Base-by-base conservation (phyloP, 2,888 invertebrate species). In the Acronicta alni region DNA sequence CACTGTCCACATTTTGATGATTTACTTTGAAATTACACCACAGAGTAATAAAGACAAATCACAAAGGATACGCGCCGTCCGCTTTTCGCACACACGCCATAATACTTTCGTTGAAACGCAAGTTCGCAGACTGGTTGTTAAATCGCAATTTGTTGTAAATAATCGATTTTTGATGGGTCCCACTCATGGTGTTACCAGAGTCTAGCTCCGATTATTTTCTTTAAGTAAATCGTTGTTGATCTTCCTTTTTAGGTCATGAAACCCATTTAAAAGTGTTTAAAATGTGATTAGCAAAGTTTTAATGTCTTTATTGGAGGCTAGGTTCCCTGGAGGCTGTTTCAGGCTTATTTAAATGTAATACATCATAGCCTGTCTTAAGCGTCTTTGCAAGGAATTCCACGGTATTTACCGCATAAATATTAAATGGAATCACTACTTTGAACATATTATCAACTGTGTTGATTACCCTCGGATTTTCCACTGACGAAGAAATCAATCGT, bases 111-210 rank as follows among this genome's bases (percentile, higher is more conserved):
- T 30, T 48, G 53, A 64, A 69, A 38, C 49, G 47, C 18, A 17
- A 67, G 18, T 51, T 53, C 48, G 43, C 23, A 60, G 67, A 75
- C 67, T 72, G 77, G 90, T 87, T 83, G 87, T 92, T 91, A 92
- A 87, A 88, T 76, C 59, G 86, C 88, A 88, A 91, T 92, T 88
- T 90, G 85, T 82, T 77, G 82, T 79, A 80, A 83, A 85, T 92
- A 92, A 92, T 91, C 91, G 90, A 86, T 91, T 91, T 91, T 91
- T 92, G 90, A 92, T 92, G 90, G 83, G 85, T 82, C 84, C 79
- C 67, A 59, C 57, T 59, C 61, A 45, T 52, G 55, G 56, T 48
- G 64, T 60, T 61, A 57, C 49, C 44, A 5, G 43, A 57, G 56
- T 60, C 72, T 78, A 73, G 68, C 32, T 57, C 46, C 52, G 51